Conservation (phyloP, 2,797 vertebrate genomes). For the Liasis olivaceus region DNA sequence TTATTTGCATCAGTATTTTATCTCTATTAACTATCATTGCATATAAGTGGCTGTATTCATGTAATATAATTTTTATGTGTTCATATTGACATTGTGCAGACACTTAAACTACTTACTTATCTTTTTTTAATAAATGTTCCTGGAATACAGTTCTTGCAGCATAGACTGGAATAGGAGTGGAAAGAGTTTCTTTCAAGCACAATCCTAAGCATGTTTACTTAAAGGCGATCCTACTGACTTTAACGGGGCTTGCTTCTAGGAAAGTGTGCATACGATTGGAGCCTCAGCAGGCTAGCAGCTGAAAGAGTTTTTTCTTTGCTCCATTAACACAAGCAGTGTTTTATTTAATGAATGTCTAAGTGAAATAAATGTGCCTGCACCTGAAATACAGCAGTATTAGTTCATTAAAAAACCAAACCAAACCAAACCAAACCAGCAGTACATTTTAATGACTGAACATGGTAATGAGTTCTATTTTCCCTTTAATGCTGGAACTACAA, state of each 20-base stretch:
- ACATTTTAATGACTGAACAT: conserved; percentile 78
- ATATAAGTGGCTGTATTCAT: conserved; percentile 94
- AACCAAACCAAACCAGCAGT: conserved; percentile 72
- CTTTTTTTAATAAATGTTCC: conserved; percentile 79
- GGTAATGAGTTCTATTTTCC: conserved; percentile 70
- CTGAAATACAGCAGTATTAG: conserved; percentile 79
- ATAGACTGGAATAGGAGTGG: conserved; percentile 84
- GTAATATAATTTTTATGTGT: conserved; percentile 97
- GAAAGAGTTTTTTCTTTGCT: conserved; percentile 72
- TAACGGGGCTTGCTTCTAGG: conserved; percentile 65
- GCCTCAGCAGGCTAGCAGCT: conserved; percentile 78
- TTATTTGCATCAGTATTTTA: conserved; percentile 99
- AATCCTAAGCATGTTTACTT: conserved; percentile 23
- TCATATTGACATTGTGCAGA: conserved; percentile 91
- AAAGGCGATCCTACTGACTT: background rate
- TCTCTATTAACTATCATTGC: conserved; percentile 97
- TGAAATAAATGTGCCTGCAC: conserved; percentile 82
- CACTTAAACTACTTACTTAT: conserved; percentile 93
- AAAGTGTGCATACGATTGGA: conserved; percentile 12
- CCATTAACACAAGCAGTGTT: conserved; percentile 85
- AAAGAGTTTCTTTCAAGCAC: conserved; percentile 61
- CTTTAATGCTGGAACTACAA: conserved; percentile 50
- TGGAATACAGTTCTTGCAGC: conserved; percentile 80
- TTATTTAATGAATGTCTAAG: conserved; percentile 82
- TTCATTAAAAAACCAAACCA: conserved; percentile 45